These are phyloP conservation scores for Heliconius aoede DNA, from an alignment of 2,888 invertebrate genomes.

Conservation along the genomic window DNA sequence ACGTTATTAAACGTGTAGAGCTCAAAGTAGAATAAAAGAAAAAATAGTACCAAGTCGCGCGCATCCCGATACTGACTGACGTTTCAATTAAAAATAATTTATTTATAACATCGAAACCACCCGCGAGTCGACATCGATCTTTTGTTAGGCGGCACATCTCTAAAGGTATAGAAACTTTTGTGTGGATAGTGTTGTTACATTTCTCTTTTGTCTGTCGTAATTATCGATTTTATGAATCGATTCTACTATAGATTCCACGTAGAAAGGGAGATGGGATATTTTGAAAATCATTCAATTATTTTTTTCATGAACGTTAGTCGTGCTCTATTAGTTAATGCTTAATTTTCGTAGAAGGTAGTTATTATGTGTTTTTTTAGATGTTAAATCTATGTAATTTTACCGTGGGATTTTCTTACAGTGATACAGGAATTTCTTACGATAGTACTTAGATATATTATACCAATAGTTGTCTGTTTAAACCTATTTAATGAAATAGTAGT, in stretches of 20 bases:
- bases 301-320: conserved; percentile 49
- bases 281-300: conserved; percentile 54
- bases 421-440: not conserved
- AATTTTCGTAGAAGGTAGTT: conserved; percentile 38
- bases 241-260: conserved; percentile 36
- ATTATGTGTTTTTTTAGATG: conserved; percentile 38
- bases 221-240: conserved; percentile 50
- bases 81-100: conserved; percentile 59
- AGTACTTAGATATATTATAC: not conserved
- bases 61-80: conserved; percentile 53
- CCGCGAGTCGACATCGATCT: conserved; percentile 55
- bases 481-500: not conserved
- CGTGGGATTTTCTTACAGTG: conserved; percentile 27
- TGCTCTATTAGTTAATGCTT: conserved; percentile 46
- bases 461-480: not conserved
- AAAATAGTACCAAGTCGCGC: conserved; percentile 38
- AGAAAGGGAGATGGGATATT: conserved; percentile 48
- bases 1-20: conserved; percentile 22
- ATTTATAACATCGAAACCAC: conserved; percentile 55
- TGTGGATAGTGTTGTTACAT: conserved; percentile 53
- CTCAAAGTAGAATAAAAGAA: conserved; percentile 38
- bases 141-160: conserved; percentile 55
- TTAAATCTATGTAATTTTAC: conserved; percentile 34
- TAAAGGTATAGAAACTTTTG: conserved; percentile 47
- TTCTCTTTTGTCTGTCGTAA: conserved; percentile 54